These are phyloP conservation scores for Pandion haliaetus DNA, from an alignment of 2,113 vertebrate genomes.

Conservation along the genomic window DNA sequence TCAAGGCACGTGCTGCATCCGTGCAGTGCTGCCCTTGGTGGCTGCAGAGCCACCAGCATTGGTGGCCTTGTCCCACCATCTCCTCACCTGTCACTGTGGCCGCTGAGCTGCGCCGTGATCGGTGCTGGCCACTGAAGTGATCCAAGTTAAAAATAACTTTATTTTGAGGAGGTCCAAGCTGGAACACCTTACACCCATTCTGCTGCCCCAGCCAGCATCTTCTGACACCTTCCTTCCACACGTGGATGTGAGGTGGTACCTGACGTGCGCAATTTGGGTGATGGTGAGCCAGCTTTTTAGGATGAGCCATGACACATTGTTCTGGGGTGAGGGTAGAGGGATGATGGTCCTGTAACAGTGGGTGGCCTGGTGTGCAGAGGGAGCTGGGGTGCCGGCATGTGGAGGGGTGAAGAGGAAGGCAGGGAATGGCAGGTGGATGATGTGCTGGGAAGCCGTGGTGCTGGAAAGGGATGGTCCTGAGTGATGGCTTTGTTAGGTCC, in stretches of 20 bases:
- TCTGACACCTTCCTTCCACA: background rate
- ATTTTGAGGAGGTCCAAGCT: background rate
- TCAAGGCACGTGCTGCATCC: background rate
- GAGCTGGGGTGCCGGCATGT: background rate
- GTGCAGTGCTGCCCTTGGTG: rapidly evolving
- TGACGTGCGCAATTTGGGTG: background rate
- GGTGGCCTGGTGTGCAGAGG: background rate
- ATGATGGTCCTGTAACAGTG: background rate
- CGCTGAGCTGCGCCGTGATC: background rate
- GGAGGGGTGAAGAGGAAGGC: background rate
- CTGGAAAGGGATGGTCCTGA: background rate
- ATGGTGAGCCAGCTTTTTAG: background rate
- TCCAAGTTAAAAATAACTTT: background rate
- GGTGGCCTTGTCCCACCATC: background rate
- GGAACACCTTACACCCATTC: background rate
- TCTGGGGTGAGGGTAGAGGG: background rate
- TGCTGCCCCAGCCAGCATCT: background rate
- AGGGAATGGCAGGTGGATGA: background rate
- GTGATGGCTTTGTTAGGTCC: background rate
- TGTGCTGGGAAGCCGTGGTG: background rate
- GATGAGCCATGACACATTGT: no score
- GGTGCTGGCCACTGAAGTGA: background rate
- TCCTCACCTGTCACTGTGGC: background rate
- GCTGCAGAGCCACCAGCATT: background rate
- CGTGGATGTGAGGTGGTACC: background rate